Conservation (phyloP, 2,113 vertebrate species). For the Nymphicus hollandicus region DNA sequence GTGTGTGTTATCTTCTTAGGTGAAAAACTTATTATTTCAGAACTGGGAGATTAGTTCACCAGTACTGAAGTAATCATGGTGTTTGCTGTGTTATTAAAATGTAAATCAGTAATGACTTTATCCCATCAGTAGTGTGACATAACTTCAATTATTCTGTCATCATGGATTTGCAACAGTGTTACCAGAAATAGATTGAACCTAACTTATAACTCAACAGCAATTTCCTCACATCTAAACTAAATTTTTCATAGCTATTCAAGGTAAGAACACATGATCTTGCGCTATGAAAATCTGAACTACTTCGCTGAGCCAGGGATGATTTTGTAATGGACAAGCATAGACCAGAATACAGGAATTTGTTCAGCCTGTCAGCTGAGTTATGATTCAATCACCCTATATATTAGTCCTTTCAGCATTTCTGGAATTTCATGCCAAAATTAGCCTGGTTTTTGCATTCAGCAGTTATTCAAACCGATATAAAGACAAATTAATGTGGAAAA, state of each 20-base stretch:
- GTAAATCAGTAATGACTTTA: not conserved
- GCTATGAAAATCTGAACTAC: not conserved
- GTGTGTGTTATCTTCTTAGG: not conserved
- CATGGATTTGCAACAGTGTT: not conserved
- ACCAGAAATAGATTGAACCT: not conserved
- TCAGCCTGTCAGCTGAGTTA: not conserved
- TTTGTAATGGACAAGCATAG: not conserved
- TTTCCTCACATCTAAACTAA: not conserved
- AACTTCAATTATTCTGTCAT: not conserved
- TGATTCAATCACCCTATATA: not conserved
- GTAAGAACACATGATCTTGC: not conserved
- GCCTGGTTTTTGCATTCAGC: not conserved
- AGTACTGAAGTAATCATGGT: not conserved
- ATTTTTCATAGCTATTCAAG: not conserved
- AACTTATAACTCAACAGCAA: not conserved
- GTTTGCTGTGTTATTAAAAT: not conserved
- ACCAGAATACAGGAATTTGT: not conserved
- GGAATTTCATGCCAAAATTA: not conserved
- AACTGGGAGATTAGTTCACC: not conserved
- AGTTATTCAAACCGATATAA: not conserved
- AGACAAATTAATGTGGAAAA: not conserved
- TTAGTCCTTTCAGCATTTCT: not conserved
- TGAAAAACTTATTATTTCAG: not conserved
- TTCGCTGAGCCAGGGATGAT: not conserved
- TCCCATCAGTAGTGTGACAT: not conserved